Base-by-base conservation (phyloP, 1,140 invertebrate species). In the Saccostrea echinata region DNA sequence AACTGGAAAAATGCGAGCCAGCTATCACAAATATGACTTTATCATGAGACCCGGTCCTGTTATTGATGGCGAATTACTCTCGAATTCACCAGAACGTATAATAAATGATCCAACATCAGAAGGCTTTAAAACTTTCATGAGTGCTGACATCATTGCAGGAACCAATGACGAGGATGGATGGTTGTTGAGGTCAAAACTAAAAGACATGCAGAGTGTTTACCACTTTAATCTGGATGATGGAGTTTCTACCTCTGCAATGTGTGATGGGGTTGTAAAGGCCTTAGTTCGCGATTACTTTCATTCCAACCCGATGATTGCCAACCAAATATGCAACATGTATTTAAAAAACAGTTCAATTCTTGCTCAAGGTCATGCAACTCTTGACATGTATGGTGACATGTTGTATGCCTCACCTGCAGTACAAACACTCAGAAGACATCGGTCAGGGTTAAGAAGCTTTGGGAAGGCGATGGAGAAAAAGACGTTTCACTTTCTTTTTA, bases 351-450 rank as follows among this genome's bases (percentile, higher is more conserved):
- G 57, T 30, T 52, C 84, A 30, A 71, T 21, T 8, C 53, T 61
- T 18, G 85, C 86, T 18, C 90, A 91, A 52, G 90, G 82, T 12
- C 76, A 86, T 16, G 6, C 53, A 35, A 85, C 88, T 24, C 85
- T 91, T 9, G 24, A 89, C 53, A 64, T 91, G 85, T 91, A 89
- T 68, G 90, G 90, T 1, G 90, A 91, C 55, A 90, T 91, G 90
- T 86, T 90, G 84, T 91, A 90, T n/a, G 84, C 87, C 0, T 82
- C 86, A 6, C 84, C 86, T n/a, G 84, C 88, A 24, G 86, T 90
- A 64, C 33, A 87, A n/a, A 87, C 89, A 3, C 43, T 88, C 11
- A 51, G 52, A 13, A 52, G 18, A 3, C 90, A 91, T 85, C 68
- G 84, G 30, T 27, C 24, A 16, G 55, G n/a, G 6, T 16, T 76